Evolutionary conservation across 1,140 invertebrate species (phyloP), one percentile per base, ranked within the genome.

Genomic region (Episyrphus balteatus): DNA sequence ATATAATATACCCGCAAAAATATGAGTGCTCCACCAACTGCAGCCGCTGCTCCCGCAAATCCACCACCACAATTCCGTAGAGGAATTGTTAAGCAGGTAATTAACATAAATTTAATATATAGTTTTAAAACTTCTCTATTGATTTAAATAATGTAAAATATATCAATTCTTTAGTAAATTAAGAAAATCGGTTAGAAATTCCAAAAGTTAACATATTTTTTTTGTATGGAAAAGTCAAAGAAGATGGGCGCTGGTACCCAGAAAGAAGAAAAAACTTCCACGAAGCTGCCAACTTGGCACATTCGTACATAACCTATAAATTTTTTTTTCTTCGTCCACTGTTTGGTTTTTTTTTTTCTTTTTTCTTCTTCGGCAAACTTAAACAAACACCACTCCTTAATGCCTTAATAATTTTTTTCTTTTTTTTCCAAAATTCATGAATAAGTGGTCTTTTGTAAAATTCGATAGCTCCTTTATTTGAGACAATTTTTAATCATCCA

Each of bases 71-170:
- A 62, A 51, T 57, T 55, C 41, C 55, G 63, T 42, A 55, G 53
- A 48, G 62, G 62, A 42, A 52, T 66, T 48, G 62, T 66, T 34
- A 66, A 66, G 46, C 62, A 66, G 55, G 62, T 66, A 55, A 65
- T 62, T 58, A 6, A 9, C 39, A 41, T 42, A 37, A 37, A 37
- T n/a, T 37, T 6, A 37, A 13, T 6, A 37, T 6, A 37, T n/a
- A 37, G 15, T 12, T n/a, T 5, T n/a, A n/a, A n/a, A n/a, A n/a
- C n/a, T n/a, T n/a, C n/a, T n/a, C 10, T n/a, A n/a, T 37, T 37
- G 15, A 37, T 37, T 37, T n/a, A 37, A 37, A 37, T n/a, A 45
- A 34, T 5, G 33, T 12, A 44, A 21, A 14, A 21, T 32, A 32
- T 44, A 14, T 21, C 31, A 13, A 44, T 44, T 44, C 42, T 31